These are phyloP conservation scores for Idaea dimidiata DNA, from an alignment of 2,888 invertebrate genomes.

Conservation along the genomic window DNA sequence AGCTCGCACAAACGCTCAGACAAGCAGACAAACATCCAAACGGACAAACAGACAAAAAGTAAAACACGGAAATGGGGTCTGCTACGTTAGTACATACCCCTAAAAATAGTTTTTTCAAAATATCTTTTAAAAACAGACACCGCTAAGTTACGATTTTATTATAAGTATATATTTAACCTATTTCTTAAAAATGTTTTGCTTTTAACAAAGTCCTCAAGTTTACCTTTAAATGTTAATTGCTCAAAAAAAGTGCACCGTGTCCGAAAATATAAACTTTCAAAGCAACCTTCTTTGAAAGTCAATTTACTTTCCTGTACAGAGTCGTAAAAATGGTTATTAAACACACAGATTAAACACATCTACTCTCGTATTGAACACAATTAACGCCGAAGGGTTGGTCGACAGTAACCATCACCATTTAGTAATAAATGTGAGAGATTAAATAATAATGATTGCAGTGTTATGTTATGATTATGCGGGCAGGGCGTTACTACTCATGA, in stretches of 20 bases:
- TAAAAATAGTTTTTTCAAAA: no score
- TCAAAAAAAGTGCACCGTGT: conserved; percentile 16
- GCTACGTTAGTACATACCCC: no score
- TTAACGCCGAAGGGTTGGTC: conserved; percentile 47
- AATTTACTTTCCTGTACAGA: conserved; percentile 5
- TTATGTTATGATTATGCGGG: conserved; percentile 46
- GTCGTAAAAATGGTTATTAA: background rate
- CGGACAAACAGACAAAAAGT: no score
- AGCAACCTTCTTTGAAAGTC: background rate
- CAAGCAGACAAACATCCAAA: no score
- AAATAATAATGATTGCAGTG: conserved; percentile 44
- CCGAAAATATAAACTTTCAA: conserved; percentile 3
- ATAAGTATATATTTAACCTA: no score
- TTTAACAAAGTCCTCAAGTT: conserved; percentile 8
- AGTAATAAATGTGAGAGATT: conserved; percentile 54
- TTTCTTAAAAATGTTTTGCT: background rate
- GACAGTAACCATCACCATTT: conserved; percentile 40
- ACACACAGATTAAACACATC: conserved; percentile 8
- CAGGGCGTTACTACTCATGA: conserved; percentile 39
- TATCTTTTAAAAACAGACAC: no score
- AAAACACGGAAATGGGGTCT: no score
- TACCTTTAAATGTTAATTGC: conserved; percentile 54
- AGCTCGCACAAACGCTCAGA: no score
- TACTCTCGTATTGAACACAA: conserved; percentile 48
- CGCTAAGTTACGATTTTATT: no score